A percentile compares a stretch with the other conserved stretches of the same genome.
phyloP scores from a whole-genome alignment of 1,140 invertebrate species.

The Polypedilum vanderplanki region DNA sequence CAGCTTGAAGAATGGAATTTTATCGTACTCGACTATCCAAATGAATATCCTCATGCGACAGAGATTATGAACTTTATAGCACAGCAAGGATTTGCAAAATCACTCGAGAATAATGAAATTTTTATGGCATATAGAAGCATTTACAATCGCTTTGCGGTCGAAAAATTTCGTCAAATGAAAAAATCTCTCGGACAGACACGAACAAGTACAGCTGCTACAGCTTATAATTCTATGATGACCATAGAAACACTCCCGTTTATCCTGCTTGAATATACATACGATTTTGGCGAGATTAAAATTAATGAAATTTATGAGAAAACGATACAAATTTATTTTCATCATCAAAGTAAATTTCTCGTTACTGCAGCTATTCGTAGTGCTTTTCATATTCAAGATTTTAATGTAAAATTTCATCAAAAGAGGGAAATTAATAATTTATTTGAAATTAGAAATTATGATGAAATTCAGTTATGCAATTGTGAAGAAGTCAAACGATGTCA shows the following conservation, averaged over 20 bases:
- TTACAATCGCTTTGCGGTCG: neutral
- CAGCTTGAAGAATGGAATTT: neutral
- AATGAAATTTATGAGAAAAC: constrained; percentile 3
- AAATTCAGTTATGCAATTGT: neutral
- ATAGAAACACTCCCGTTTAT: neutral
- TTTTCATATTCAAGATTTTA: neutral
- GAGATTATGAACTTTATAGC: neutral
- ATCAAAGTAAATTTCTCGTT: neutral
- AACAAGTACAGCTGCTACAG: neutral
- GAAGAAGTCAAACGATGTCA: neutral
- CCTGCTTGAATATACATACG: neutral
- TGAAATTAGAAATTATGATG: neutral
- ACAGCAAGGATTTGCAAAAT: neutral
- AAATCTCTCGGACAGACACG: neutral
- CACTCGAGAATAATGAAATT: neutral
- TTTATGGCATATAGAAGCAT: neutral
- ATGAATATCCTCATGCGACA: constrained; percentile 1
- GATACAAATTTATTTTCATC: neutral
- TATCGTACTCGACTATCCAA: neutral
- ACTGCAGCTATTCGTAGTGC: neutral
- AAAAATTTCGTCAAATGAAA: constrained; percentile 6
- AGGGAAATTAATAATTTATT: neutral
- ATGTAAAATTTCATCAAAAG: neutral
- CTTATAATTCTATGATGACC: neutral
- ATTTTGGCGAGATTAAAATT: constrained; percentile 19